A percentile compares a stretch with the other conserved stretches of the same genome.
Conservation (phyloP, 1,140 invertebrate species). For the Drosophila jambulina region DNA sequence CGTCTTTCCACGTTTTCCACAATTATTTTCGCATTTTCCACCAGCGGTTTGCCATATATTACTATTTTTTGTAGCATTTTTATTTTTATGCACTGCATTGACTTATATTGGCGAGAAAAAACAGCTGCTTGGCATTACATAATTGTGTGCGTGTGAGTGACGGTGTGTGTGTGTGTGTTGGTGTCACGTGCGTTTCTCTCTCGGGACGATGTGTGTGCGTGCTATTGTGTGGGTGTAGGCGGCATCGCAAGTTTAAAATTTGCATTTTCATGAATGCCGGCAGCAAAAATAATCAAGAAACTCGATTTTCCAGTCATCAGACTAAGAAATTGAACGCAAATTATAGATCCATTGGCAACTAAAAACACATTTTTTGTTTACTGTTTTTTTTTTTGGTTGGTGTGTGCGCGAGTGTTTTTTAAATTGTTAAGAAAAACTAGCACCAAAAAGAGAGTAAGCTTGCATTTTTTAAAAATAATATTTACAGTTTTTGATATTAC, state of each 20-base stretch:
- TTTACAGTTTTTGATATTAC: not conserved
- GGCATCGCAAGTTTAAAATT: slow-evolving; percentile 21
- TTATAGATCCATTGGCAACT: not conserved
- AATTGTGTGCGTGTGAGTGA: slow-evolving; percentile 38
- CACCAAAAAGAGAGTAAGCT: not conserved
- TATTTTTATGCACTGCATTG: slow-evolving; percentile 15
- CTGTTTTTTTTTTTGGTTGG: not conserved
- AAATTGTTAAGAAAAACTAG: not conserved
- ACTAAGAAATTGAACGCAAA: not conserved
- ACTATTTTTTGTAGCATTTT: not conserved
- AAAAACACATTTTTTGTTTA: not conserved
- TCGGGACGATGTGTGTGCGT: slow-evolving; percentile 2
- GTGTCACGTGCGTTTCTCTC: slow-evolving; percentile 39
- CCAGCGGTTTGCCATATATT: slow-evolving; percentile 9
- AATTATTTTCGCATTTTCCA: slow-evolving; percentile 14
- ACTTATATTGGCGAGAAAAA: slow-evolving; percentile 20
- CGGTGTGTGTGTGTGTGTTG: slow-evolving; percentile 8
- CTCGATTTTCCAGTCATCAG: slow-evolving; percentile 3
- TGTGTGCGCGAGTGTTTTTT: not conserved
- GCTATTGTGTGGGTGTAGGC: slow-evolving; percentile 15
- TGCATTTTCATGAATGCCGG: slow-evolving; percentile 21
- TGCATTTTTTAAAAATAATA: not conserved
- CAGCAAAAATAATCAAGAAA: slow-evolving; percentile 1
- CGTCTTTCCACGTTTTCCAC: slow-evolving; percentile 25
- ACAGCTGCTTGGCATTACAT: slow-evolving; percentile 60